Base-by-base conservation (phyloP, 1,140 invertebrate genomes). In the Brachionus manjavacas region DNA sequence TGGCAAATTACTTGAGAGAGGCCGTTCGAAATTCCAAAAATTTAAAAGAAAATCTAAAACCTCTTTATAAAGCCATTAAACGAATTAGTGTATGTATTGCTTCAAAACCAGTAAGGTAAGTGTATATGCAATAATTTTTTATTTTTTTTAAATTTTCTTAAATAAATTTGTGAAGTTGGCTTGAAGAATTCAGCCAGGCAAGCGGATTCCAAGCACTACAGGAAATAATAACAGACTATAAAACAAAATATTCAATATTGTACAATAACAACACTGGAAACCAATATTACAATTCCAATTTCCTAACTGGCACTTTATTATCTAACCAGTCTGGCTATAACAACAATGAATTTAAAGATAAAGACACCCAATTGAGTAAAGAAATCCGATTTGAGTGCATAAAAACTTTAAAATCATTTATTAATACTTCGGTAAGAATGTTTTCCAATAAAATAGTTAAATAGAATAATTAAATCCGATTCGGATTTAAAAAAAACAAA, bases 11-110 rank as follows among this genome's bases (percentile, higher is more conserved):
- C 35, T 46, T 81, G n/a, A 52, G 79, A 81, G 79, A 81, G 28
- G 52, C 52, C 4, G 52, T 81, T 12, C 52, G 64, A 60, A 68
- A 81, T 25, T 81, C 79, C 2, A 81, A 81, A 64, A 64, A 60
- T 64, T 46, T 81, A 25, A 81, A 64, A 64, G 79, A 81, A 68
- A 81, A 81, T 81, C 41, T 81, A n/a, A 81, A 81, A 43, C 49
- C 6, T 3, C 31, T 81, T 4, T 28, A 66, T 46, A 81, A 81
- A 68, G 64, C 60, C 28, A 46, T 81, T 11, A 81, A 81, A 14
- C 35, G 64, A 81, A 81, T 81, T 66, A 68, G 52, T 68, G 52
- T 81, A 20, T 81, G 79, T 28, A 81, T 81, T 64, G 79, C 79
- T 23, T 68, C 52, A 1, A 81, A 81, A 14, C 79, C 79, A 16